A percentile compares a stretch with the other conserved stretches of the same genome.
phyloP scores from a whole-genome alignment of 2,113 vertebrate species.

The Sylvilagus bachmani region DNA sequence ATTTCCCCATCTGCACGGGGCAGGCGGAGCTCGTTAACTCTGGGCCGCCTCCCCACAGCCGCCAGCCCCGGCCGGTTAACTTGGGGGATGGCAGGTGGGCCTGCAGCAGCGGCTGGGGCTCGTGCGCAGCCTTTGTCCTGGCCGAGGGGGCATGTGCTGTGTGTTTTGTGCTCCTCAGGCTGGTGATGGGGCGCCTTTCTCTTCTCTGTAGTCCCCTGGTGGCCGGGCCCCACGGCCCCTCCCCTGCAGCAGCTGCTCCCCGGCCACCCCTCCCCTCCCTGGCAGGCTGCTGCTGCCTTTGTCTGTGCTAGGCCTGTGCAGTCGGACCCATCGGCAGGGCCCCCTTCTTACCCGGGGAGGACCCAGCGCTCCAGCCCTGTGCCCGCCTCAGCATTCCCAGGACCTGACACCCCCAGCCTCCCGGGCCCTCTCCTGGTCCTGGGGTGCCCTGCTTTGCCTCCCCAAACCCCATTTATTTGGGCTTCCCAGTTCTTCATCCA shows the following conservation, averaged over 20 bases:
- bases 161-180: conserved; percentile 81
- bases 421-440: not conserved
- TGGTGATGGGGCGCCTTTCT: conserved; percentile 80
- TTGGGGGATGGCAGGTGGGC: conserved; percentile 86
- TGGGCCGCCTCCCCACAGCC: too few relatives aligned
- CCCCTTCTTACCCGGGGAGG: not conserved
- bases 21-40: conserved; percentile 53
- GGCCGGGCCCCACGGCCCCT: not conserved
- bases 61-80: conserved; percentile 77
- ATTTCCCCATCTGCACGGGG: not conserved
- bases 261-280: not conserved
- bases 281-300: conserved; percentile 51
- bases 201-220: conserved; percentile 26
- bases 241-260: conserved; percentile 74
- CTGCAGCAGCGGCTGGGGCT: conserved; percentile 64
- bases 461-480: not conserved
- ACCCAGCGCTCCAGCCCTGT: too few relatives aligned
- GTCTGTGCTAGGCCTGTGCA: conserved; percentile 38
- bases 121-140: conserved; percentile 69
- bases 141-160: conserved; percentile 85
- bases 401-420: not conserved
- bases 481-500: not conserved
- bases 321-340: conserved; percentile 55
- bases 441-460: not conserved
- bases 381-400: not conserved